Evolutionary conservation across 2,797 vertebrate genomes (phyloP).

Genomic region (Tokudaia tokunoshimensis): DNA sequence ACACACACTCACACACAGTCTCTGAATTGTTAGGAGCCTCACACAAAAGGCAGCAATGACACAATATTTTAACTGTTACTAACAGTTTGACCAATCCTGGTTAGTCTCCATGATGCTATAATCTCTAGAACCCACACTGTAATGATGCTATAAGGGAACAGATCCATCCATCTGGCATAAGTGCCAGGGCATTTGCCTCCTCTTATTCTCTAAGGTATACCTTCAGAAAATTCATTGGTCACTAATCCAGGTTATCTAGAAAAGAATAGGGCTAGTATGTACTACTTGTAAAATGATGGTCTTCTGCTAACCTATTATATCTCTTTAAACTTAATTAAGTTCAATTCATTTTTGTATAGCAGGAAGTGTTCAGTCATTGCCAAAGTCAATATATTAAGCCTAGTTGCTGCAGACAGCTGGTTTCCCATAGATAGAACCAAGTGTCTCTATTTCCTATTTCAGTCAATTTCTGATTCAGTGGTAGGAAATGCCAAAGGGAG

Average conservation of each 20-base stretch:
- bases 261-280: conserved; percentile 11
- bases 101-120: conserved; percentile 34
- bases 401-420: conserved; percentile 62
- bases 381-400: conserved; percentile 76
- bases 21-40: background rate
- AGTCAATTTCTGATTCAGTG: conserved; percentile 69
- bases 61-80: background rate
- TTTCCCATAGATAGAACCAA: conserved; percentile 67
- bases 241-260: background rate
- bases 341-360: conserved; percentile 45
- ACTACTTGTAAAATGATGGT: conserved; percentile 14
- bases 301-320: conserved; percentile 19
- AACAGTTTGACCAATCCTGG: background rate
- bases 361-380: conserved; percentile 60
- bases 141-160: conserved; percentile 26
- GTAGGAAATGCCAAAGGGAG: conserved; percentile 69
- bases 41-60: conserved; percentile 13
- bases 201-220: conserved; percentile 47
- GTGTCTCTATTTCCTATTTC: conserved; percentile 67
- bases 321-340: conserved; percentile 43
- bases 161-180: background rate
- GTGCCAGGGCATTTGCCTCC: conserved; percentile 29
- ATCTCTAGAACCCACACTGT: no score
- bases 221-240: conserved; percentile 63
- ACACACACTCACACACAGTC: background rate